phyloP scores from a whole-genome alignment of 37 sponge, comb jelly and placozoan genomes.

The Cladorhizidae sp. region DNA sequence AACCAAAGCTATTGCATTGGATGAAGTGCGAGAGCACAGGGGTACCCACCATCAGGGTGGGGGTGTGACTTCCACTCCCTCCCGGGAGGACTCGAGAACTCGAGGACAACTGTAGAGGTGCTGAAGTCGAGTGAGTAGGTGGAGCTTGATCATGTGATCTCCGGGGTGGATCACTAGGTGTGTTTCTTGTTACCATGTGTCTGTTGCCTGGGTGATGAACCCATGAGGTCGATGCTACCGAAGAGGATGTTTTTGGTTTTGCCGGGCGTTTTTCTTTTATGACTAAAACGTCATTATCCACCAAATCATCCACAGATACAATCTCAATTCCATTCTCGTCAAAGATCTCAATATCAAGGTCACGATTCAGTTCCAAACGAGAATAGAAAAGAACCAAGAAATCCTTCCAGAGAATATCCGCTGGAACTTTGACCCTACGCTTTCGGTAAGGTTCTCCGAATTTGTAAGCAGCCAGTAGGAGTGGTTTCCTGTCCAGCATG shows the following conservation, averaged over 20 bases:
- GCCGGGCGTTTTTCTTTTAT: not conserved
- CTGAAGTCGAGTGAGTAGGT: not conserved
- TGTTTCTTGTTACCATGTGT: not conserved
- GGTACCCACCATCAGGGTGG: slow-evolving; percentile 4
- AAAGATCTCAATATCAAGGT: slow-evolving; percentile 29
- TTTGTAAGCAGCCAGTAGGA: slow-evolving; percentile 35
- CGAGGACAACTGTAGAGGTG: not conserved
- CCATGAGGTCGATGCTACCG: not conserved
- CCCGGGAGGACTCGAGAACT: not conserved
- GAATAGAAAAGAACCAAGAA: slow-evolving; percentile 26
- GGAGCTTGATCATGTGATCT: slow-evolving; percentile 6
- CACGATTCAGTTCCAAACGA: slow-evolving; percentile 8
- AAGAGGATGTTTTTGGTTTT: not conserved
- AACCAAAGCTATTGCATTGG: slow-evolving; percentile 38
- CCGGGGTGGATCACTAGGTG: not conserved
- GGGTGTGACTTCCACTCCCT: not conserved
- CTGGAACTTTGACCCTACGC: slow-evolving; percentile 49
- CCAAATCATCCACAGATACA: slow-evolving; percentile 38
- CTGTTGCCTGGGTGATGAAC: not conserved
- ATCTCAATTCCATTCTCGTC: slow-evolving; percentile 54
- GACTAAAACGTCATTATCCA: slow-evolving; percentile 37
- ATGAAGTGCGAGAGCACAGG: slow-evolving; percentile 40
- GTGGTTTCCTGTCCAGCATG: slow-evolving; percentile 12
- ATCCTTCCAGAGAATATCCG: slow-evolving; percentile 40
- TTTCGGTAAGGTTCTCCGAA: slow-evolving; percentile 27